Base-by-base conservation (phyloP, 2,797 vertebrate species). In the Sandelia bainsii region DNA sequence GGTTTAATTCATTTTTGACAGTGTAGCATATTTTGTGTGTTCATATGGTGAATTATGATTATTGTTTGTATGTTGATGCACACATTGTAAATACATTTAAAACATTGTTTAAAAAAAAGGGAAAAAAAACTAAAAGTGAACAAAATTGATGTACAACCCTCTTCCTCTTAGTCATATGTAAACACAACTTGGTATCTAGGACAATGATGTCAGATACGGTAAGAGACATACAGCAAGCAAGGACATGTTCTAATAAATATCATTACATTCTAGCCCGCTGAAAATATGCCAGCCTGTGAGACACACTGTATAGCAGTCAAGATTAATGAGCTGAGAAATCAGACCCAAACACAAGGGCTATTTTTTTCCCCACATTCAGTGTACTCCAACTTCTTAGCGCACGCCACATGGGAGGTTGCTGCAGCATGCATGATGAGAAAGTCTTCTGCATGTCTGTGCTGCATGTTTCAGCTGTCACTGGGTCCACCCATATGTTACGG, bases 321-420 rank as follows among this genome's bases (percentile, higher is more conserved):
- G 90, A 92, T 90, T 83, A 91, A 93, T 86, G 89, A 87, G 87
- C 84, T 85, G 82, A 87, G 83, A 87, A 91, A 89, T 90, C 69
- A 83, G 78, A 89, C 82, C 83, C 85, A 89, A 91, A 90, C 83
- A 90, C 69, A 40, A 40, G 57, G 34, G 16, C 13, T 0, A 25
- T 60, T 58, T 71, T 69, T 71, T 75, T 40, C 57, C 67, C 67
- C 75, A 65, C 65, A 52, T 75, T 59, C 51, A 78, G 65, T 63
- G 77, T 62, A 51, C 76, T 72, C 66, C 64, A 46, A 14, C 73
- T 77, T 77, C 74, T 87, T 71, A 44, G 62, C 1, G 61, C n/a
- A 45, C 69, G 46, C 65, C 80, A 45, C 82, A 88, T 60, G 81
- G 69, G 84, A 86, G 67, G 77, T 62, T 84, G 81, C 83, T 85